Evolutionary conservation across 30 jellyfish, hydroid and myxozoan genomes (phyloP).

Genomic region (Sanderia malayensis): DNA sequence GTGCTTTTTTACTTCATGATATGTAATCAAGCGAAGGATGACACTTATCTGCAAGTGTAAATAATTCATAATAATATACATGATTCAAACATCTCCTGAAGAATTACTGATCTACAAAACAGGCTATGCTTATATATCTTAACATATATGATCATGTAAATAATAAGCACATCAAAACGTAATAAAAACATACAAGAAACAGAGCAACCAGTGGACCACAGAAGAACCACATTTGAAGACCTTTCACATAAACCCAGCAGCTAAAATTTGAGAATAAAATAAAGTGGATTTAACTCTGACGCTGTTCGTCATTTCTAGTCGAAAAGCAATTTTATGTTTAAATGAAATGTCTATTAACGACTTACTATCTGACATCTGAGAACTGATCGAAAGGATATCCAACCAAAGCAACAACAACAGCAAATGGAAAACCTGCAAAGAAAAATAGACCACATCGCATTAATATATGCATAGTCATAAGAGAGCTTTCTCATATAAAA

Average conservation of each 20-base stretch:
- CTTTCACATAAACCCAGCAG: constrained; percentile 89
- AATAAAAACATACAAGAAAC: constrained; percentile 40
- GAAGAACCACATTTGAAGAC: constrained; percentile 73
- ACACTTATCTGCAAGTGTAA: constrained; percentile 50
- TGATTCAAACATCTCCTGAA: too few species aligned
- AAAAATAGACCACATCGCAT: neutral
- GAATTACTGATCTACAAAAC: too few species aligned
- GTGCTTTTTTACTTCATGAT: constrained; percentile 50
- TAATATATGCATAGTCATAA: too few species aligned
- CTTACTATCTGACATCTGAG: constrained; percentile 54
- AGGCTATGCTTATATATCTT: too few species aligned
- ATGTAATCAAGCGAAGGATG: constrained; percentile 66
- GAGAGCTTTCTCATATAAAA: neutral
- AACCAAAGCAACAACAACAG: constrained; percentile 63
- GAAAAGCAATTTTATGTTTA: too few species aligned
- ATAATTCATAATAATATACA: too few species aligned
- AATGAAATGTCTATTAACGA: too few species aligned
- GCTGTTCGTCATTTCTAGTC: too few species aligned
- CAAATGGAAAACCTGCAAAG: constrained; percentile 69
- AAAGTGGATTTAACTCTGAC: too few species aligned
- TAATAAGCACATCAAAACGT: too few species aligned
- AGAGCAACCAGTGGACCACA: constrained; percentile 76
- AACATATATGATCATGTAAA: too few species aligned
- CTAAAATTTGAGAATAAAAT: too few species aligned
- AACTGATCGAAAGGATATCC: constrained; percentile 76